phyloP scores from a whole-genome alignment of 2,888 invertebrate genomes.

The Chaitophorus viminalis region DNA sequence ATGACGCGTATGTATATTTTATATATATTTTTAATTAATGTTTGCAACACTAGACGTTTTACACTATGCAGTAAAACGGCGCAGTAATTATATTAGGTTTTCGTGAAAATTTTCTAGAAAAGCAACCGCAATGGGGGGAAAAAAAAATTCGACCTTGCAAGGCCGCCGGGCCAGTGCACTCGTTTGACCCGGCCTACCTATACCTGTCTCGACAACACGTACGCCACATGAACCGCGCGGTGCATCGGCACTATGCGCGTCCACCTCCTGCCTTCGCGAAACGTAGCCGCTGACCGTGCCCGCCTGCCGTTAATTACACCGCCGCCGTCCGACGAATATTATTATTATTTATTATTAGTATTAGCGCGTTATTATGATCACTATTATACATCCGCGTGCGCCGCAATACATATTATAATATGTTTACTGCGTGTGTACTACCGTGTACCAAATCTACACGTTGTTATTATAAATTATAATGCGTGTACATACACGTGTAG shows the following conservation, averaged over 20 bases:
- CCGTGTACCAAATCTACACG: too few relatives aligned
- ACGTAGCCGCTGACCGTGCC: neutral
- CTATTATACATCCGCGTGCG: too few relatives aligned
- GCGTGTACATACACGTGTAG: too few relatives aligned
- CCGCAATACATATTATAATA: too few relatives aligned
- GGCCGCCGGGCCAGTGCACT: constrained; percentile 61
- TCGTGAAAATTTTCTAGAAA: neutral
- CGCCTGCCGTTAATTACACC: constrained; percentile 1
- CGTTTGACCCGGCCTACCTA: constrained; percentile 54
- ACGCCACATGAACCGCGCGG: neutral
- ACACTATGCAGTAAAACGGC: too few relatives aligned
- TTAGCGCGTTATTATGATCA: too few relatives aligned
- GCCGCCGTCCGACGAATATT: neutral
- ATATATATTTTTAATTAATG: too few relatives aligned
- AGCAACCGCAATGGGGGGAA: too few relatives aligned
- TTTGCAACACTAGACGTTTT: too few relatives aligned
- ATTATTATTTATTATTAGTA: neutral
- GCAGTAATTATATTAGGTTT: neutral
- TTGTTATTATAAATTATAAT: too few relatives aligned
- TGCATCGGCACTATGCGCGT: neutral
- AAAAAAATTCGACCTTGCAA: constrained; percentile 58
- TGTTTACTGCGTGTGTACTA: too few relatives aligned
- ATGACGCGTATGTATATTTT: too few relatives aligned
- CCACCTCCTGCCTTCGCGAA: neutral
- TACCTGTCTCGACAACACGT: neutral